These are phyloP conservation scores for Scaptomyza parva DNA, from an alignment of 2,888 invertebrate genomes.

Conservation along the genomic window DNA sequence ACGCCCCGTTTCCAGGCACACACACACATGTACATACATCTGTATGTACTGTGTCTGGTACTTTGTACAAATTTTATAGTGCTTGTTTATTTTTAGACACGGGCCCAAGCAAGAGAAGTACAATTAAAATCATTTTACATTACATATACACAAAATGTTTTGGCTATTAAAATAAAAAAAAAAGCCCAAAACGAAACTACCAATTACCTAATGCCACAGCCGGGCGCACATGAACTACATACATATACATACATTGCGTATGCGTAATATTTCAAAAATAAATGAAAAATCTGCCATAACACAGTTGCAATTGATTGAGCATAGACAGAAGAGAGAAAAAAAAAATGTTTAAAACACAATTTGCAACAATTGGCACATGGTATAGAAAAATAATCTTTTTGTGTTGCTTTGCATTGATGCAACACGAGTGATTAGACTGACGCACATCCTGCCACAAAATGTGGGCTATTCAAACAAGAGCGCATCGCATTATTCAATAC, in stretches of 20 bases:
- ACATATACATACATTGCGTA: constrained; percentile 50
- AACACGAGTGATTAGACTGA: constrained; percentile 56
- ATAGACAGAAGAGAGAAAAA: constrained; percentile 3
- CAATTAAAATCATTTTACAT: constrained; percentile 78
- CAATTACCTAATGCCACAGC: constrained; percentile 73
- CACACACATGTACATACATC: too few relatives aligned
- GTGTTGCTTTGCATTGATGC: constrained; percentile 12
- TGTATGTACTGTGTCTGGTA: constrained; percentile 12
- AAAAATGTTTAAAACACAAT: constrained; percentile 47
- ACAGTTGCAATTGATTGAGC: constrained; percentile 59
- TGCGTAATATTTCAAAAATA: constrained; percentile 78
- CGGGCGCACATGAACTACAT: constrained; percentile 30
- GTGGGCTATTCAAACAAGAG: constrained; percentile 65
- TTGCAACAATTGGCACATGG: constrained; percentile 73
- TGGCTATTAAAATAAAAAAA: constrained; percentile 50
- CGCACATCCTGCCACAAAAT: constrained; percentile 69
- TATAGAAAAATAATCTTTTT: background rate
- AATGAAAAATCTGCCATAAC: constrained; percentile 54
- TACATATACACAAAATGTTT: constrained; percentile 39
- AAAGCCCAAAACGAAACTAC: constrained; percentile 28
- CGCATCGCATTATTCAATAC: constrained; percentile 60
- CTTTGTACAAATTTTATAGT: constrained; percentile 23
- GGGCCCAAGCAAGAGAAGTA: constrained; percentile 48
- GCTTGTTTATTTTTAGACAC: constrained; percentile 37
- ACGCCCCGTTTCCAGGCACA: constrained; percentile 51